Evolutionary conservation across 2,888 invertebrate species (phyloP).

Genomic region (Synanthedon formicaeformis): DNA sequence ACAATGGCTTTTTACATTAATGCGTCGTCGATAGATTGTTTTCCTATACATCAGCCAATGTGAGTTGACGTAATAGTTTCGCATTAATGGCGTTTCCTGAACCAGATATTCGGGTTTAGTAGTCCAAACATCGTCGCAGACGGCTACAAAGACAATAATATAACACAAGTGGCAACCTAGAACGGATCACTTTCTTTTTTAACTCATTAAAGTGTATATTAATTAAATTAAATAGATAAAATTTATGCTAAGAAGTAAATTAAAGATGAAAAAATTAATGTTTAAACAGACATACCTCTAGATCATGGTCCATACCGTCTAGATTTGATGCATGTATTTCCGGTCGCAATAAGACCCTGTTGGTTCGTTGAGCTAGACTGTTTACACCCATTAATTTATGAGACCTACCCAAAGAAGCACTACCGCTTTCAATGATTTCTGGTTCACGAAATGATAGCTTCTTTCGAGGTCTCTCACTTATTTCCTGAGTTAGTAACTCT

Average conservation of each 20-base stretch:
- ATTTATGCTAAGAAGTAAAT: too few relatives aligned
- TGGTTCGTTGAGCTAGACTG: constrained; percentile 43
- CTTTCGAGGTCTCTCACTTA: constrained; percentile 77
- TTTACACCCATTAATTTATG: constrained; percentile 57
- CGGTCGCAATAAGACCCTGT: constrained; percentile 35
- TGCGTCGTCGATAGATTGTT: constrained; percentile 12
- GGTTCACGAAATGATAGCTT: constrained; percentile 91
- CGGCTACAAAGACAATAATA: constrained; percentile 9
- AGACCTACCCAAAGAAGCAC: constrained; percentile 46
- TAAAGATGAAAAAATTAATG: too few relatives aligned
- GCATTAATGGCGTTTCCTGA: constrained; percentile 20
- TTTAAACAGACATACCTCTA: constrained; percentile 58
- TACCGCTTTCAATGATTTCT: constrained; percentile 70
- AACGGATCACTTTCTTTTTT: background rate
- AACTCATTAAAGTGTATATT: background rate
- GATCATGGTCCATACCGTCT: constrained; percentile 70
- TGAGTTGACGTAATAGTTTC: constrained; percentile 22
- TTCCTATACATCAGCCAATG: constrained; percentile 12
- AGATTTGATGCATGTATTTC: constrained; percentile 53
- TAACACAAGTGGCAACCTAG: background rate
- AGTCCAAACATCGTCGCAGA: constrained; percentile 13
- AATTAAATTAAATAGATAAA: background rate
- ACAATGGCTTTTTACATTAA: constrained; percentile 11
- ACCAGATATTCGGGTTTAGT: constrained; percentile 22
- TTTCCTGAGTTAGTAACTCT: constrained; percentile 37